Base-by-base conservation (phyloP, 2,888 invertebrate species). In the Drosophila melanocephala region DNA sequence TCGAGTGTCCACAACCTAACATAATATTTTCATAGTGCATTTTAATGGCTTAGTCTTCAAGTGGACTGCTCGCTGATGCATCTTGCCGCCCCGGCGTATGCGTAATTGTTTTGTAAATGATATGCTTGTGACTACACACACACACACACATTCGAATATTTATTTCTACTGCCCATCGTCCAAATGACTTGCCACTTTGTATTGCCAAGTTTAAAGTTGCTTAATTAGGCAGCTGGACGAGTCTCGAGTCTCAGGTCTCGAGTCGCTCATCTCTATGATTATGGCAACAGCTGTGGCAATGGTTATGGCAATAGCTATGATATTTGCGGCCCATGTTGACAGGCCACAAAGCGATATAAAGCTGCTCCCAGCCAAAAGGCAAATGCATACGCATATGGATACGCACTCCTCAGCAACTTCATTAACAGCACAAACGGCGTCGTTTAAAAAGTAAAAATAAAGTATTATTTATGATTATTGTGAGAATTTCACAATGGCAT, bases 401-500 rank as follows among this genome's bases (percentile, higher is more conserved):
- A 60, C 63, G 50, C 64, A 64, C 51, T 52, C 37, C 42, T 4
- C 60, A 69, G 85, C 85, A 90, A 90, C 91, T 88, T 88, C 89
- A 87, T 87, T 87, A 87, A 75, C 78, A 63, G 67, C 56, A 62
- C 67, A 50, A 55, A 70, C 72, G 63, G 55, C 75, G 83, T 76
- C 87, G 89, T 87, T 90, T 83, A 84, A 84, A 79, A 90, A 77
- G 89, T 77, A 89, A 84, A 90, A 90, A 87, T 90, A 87, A 87
- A 87, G 84, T 90, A 87, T 90, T 90, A 88, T 88, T 90, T 90
- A 90, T 90, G 92, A 90, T 91, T 87, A 91, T 90, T 91, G 92
- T 92, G 92, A 91, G 92, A 91, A 91, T 89, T 91, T 90, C 90
- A 90, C 92, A 90, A 89, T 83, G 90, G 86, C 89, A 90, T 91